Evolutionary conservation across 2,888 invertebrate genomes (phyloP), one percentile per base, ranked within the genome.

Genomic region (Steromphala cineraria): DNA sequence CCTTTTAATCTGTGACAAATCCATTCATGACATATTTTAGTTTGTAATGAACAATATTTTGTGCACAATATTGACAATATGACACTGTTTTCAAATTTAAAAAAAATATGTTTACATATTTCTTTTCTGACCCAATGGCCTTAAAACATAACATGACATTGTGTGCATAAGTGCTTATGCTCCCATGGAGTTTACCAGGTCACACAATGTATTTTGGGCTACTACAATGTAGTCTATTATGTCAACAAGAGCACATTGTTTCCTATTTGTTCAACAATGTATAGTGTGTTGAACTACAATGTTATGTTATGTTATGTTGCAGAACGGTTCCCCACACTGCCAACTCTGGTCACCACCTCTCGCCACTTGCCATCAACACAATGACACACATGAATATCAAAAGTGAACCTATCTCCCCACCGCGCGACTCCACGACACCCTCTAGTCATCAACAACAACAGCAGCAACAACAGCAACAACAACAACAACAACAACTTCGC

Each of bases 341-440:
- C 79, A 86, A 84, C 74, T 75, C 83, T 55, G 84, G 86, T 52
- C 83, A 88, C 74, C 87, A 87, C 77, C 84, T 89, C 79, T 90
- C 91, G 79, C 89, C 91, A 53, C 85, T 90, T 83, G 87, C 88
- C 67, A 87, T 90, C 79, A 90, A 89, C 86, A 89, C 89, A 78
- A 87, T 91, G 85, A 91, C 89, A 85, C 87, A 87, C 36, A 89
- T 98, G 87, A 97, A 97, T 97, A 92, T 98, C 93, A 98, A 98
- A 94, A 97, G 98, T 89, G 98, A 98, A 94, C 98, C 98, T 36
- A 97, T 98, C 92, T 98, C 98, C 87, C 98, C 98, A 67, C 98
- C 98, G 2, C 95, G 98, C 85, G 97, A 97, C 90, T 96, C 96
- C 89, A 96, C 96, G 89, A 94, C 94, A 81, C 91, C 92, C 40